Conservation (phyloP, 1,140 invertebrate species). For the Stegodyphus dumicola region DNA sequence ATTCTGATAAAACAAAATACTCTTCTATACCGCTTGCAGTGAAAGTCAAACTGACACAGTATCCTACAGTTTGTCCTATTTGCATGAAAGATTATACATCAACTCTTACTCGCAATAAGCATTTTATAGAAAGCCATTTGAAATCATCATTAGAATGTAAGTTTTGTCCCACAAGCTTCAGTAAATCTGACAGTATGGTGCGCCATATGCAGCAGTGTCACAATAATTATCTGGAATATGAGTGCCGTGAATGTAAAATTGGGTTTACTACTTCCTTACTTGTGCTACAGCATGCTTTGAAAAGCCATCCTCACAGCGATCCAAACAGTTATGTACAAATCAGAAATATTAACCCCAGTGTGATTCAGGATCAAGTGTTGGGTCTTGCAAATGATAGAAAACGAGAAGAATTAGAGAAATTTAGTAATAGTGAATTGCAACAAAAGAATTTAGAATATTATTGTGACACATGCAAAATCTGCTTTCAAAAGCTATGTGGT, state of each 20-base stretch:
- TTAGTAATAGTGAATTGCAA: not conserved
- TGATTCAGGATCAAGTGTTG: not conserved
- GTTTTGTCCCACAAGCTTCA: constrained; percentile 39
- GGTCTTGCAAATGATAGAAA: not conserved
- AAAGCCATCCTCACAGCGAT: constrained; percentile 30
- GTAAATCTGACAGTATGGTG: not conserved
- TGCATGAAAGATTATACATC: constrained; percentile 38
- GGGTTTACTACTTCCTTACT: constrained; percentile 20
- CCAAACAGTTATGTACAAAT: constrained; percentile 6
- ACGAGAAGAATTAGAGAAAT: not conserved
- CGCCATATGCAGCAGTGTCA: constrained; percentile 41
- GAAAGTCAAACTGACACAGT: constrained; percentile 26
- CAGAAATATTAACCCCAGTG: not conserved
- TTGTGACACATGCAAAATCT: constrained; percentile 52
- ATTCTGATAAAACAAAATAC: not conserved
- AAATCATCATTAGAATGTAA: constrained; percentile 32
- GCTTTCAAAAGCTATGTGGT: constrained; percentile 39
- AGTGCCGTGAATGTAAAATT: constrained; percentile 42
- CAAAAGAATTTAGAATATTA: constrained; percentile 23
- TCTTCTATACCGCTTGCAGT: constrained; percentile 13
- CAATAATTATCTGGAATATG: constrained; percentile 37
- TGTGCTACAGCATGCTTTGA: constrained; percentile 35
- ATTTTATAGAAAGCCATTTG: constrained; percentile 30
- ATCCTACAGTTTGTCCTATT: constrained; percentile 44
- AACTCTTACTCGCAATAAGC: constrained; percentile 25